phyloP scores from a whole-genome alignment of 2,113 vertebrate genomes.

The Axis porcinus region DNA sequence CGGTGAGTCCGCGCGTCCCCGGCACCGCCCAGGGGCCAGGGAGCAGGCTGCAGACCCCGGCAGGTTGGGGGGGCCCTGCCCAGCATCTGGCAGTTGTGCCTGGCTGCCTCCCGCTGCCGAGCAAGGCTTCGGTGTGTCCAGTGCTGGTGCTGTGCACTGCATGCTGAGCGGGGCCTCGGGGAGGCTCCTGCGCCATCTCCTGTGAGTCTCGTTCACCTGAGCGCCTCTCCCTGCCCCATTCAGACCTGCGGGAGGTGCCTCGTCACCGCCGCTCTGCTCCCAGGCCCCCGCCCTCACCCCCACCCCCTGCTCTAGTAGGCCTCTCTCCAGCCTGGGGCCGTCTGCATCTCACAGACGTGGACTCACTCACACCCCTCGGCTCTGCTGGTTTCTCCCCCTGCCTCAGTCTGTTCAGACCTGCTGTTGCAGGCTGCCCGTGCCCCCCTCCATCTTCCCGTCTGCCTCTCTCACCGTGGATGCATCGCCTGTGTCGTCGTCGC shows the following conservation, averaged over 20 bases:
- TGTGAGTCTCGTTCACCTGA: rapidly evolving
- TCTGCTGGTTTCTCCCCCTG: no score
- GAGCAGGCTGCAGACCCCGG: background rate
- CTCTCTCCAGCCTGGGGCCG: background rate
- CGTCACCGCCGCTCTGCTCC: background rate
- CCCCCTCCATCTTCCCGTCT: background rate
- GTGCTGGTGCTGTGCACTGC: background rate
- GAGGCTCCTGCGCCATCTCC: background rate
- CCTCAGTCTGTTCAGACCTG: background rate
- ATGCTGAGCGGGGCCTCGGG: background rate
- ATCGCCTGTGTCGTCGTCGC: background rate
- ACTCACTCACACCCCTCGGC: rapidly evolving
- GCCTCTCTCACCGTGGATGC: background rate
- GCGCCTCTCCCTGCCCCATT: background rate
- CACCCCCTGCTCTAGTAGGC: background rate
- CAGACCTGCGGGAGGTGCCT: background rate
- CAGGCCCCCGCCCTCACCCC: no score
- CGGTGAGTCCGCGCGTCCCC: constrained; percentile 59
- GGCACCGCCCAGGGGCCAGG: background rate
- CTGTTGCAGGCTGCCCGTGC: background rate
- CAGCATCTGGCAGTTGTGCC: background rate
- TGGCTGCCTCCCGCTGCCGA: background rate
- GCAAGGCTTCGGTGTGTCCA: background rate
- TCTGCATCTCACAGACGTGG: no score
- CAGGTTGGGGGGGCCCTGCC: background rate